Evolutionary conservation across 1,140 invertebrate species (phyloP), one percentile per base, ranked within the genome.

Genomic region (Orussus abietinus): DNA sequence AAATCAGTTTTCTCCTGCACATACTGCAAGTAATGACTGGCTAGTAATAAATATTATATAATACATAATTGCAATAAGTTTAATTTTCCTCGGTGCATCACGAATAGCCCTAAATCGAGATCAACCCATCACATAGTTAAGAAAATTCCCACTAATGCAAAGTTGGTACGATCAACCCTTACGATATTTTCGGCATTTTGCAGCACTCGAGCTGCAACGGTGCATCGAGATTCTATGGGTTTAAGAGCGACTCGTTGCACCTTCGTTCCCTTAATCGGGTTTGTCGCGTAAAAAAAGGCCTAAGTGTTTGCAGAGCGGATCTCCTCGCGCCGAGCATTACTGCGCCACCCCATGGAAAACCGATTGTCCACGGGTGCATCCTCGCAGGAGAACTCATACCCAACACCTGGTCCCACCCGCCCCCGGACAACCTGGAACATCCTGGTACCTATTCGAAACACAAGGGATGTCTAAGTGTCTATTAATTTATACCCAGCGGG

Each of bases 401-500:
- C 30, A 49, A 58, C 59, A 62, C 57, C 59, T 60, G 58, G 59
- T 49, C 32, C 18, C n/a, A 21, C 39, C 20, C 28, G 34, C 33
- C 22, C 22, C 22, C 22, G 6, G 22, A n/a, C 6, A 13, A 5
- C 42, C 39, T 44, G 10, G 32, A 47, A 47, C 48, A 54, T 46
- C 38, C 41, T 35, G 50, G 29, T 49, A 45, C 28, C 38, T 40
- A 54, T 46, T 37, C 21, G 20, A 49, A 6, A 18, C 15, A 26
- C 11, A 35, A 21, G 34, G 37, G 11, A 20, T 39, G 45, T 41
- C 31, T 48, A 57, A 62, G 46, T 57, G 49, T 62, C 58, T 59
- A 62, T 62, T 61, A 62, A 62, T 62, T 62, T 62, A 53, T 47
- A 45, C 48, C 44, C 48, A 47, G 45, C 45, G 25, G 50, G 54